A percentile compares a stretch with the other conserved stretches of the same genome.
Evolutionary conservation across 2,888 invertebrate species (phyloP).

Genomic region (Tiphia femorata): DNA sequence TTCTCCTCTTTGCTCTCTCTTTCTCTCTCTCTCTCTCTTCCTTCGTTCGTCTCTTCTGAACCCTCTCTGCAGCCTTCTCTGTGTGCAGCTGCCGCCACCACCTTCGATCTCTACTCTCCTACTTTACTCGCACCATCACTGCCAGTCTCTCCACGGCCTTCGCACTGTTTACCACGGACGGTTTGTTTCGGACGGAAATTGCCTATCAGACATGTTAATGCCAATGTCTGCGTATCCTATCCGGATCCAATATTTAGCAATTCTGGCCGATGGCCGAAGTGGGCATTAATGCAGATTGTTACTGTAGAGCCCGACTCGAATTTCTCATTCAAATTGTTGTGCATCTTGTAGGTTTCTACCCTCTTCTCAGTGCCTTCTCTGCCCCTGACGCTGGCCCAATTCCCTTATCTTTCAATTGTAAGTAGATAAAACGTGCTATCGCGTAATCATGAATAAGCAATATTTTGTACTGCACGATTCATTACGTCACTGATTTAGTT

Average conservation of each 20-base stretch:
- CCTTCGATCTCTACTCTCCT: not conserved
- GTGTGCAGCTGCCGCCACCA: not conserved
- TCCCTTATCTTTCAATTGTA: too few species aligned
- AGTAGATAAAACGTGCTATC: too few species aligned
- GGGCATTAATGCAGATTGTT: slow-evolving; percentile 44
- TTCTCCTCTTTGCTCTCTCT: not conserved
- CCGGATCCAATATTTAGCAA: slow-evolving; percentile 38
- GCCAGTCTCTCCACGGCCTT: not conserved
- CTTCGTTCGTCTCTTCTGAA: slow-evolving; percentile 8
- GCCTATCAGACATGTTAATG: slow-evolving; percentile 44
- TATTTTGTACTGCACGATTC: too few species aligned
- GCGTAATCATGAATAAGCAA: too few species aligned
- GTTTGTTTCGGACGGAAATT: slow-evolving; percentile 38
- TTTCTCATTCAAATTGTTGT: slow-evolving; percentile 16
- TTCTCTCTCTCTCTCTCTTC: not conserved
- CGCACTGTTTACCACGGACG: slow-evolving; percentile 12
- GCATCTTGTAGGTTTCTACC: not conserved
- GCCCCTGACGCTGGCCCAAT: slow-evolving; percentile 8
- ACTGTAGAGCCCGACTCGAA: slow-evolving; percentile 19
- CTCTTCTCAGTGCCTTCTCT: slow-evolving; percentile 6
- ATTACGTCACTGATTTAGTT: too few species aligned
- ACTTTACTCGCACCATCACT: not conserved
- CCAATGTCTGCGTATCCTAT: slow-evolving; percentile 30
- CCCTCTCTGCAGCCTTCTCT: slow-evolving; percentile 9
- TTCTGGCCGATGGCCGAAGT: slow-evolving; percentile 33